A percentile compares a stretch with the other conserved stretches of the same genome.
Conservation (phyloP, 2,888 invertebrate genomes). For the Agapostemon virescens region DNA sequence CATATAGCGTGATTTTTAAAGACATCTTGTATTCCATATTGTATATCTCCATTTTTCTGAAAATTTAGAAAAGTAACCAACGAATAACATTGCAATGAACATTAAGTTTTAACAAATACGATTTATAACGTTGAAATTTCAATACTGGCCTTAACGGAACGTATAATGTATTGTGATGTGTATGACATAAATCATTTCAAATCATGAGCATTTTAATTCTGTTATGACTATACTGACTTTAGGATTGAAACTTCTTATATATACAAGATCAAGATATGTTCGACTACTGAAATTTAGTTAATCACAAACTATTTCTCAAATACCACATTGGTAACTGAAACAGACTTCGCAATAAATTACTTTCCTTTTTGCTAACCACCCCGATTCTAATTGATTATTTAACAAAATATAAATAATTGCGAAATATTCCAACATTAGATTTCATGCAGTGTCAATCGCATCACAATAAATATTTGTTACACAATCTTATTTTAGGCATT, state of each 20-base stretch:
- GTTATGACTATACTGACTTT: neutral
- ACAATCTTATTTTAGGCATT: conserved; percentile 50
- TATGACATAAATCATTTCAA: neutral
- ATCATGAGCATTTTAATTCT: neutral
- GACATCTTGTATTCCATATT: conserved; percentile 30
- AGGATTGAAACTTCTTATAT: neutral
- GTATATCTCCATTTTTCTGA: conserved; percentile 22
- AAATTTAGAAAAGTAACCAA: conserved; percentile 51
- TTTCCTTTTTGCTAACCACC: neutral
- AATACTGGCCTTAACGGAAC: conserved; percentile 58
- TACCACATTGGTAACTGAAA: neutral
- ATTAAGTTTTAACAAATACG: conserved; percentile 59
- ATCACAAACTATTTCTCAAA: neutral
- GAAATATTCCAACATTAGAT: neutral
- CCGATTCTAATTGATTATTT: neutral
- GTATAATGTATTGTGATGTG: conserved; percentile 4
- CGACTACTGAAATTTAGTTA: too few relatives aligned
- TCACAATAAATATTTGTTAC: conserved; percentile 49
- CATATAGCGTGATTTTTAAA: conserved; percentile 15
- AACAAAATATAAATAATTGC: neutral
- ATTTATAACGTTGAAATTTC: conserved; percentile 55
- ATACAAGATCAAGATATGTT: neutral
- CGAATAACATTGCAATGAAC: conserved; percentile 61
- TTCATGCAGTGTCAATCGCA: neutral
- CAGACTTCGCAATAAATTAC: neutral